Base-by-base conservation (phyloP, 2,888 invertebrate species). In the Petrolisthes cinctipes region DNA sequence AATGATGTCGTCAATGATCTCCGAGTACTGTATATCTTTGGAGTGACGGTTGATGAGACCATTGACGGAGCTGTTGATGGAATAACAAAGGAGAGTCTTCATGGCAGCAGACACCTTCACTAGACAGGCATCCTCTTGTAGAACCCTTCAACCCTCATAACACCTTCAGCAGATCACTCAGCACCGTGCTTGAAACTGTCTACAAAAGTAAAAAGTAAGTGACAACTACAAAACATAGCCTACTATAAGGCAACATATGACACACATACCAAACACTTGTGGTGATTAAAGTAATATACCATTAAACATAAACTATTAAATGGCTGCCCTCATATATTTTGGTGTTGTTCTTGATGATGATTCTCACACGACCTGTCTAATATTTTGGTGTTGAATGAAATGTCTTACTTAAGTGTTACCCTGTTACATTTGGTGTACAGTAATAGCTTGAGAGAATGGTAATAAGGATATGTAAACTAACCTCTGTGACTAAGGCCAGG, bases 11-110 rank as follows among this genome's bases (percentile, higher is more conserved):
- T 96, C 96, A 89, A 97, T 94, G 17, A 97, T 93, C 92, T 98
- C 97, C n/a, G 96, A 95, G n/a, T n/a, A n/a, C n/a, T n/a, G 93
- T 97, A 98, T 0, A 96, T 95, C 92, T 95, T 95, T 91, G 98
- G 94, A 5, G 97, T 95, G 57, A 98, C 94, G 93, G 93, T 98
- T 98, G 91, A 98, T 93, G 85, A 97, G 94, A 1, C 96, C 96
- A 92, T 95, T 96, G n/a, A 96, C 94, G 61, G 95, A 95, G 0
- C 95, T 94, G 93, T 95, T 96, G 4, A 98, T 95, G 23, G 97
- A 95, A 92, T 96, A 96, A 92, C 96, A 96, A 89, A 95, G 94
- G 92, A 96, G 95, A 90, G 94, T 94, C 85, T 93, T 94, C 92
- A 94, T 94, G 75, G 94, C 94, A 0, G 94, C 92, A 51, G 93